A percentile compares a stretch with the other conserved stretches of the same genome.
These are phyloP conservation scores for Caenorhabditis briggsae DNA, from an alignment of 1,140 invertebrate genomes.

Conservation along the genomic window DNA sequence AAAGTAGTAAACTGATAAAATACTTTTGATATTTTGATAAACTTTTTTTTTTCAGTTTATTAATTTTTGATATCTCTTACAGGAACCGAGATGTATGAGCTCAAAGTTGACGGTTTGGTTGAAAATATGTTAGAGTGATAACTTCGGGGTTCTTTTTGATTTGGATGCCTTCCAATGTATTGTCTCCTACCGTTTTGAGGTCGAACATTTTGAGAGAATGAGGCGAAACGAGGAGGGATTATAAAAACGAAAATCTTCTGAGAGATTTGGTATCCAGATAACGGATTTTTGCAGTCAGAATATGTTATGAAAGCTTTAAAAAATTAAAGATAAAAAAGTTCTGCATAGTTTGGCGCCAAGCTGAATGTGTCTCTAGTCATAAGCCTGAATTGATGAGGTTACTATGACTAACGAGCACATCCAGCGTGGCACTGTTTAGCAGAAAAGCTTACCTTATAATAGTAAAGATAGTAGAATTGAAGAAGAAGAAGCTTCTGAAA, in stretches of 20 bases:
- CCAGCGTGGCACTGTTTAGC: constrained; percentile 28
- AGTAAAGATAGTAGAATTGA: neutral
- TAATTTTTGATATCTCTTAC: too few relatives aligned
- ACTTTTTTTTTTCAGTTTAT: too few relatives aligned
- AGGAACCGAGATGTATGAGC: too few relatives aligned
- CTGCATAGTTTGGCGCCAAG: constrained; percentile 43
- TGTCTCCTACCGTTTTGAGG: constrained; percentile 48
- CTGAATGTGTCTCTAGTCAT: constrained; percentile 63
- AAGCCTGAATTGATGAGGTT: neutral
- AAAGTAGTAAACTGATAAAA: too few relatives aligned
- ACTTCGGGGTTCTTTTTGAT: too few relatives aligned
- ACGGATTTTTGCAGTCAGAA: neutral
- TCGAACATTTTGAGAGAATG: constrained; percentile 42
- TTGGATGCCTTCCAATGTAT: constrained; percentile 10
- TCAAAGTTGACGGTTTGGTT: too few relatives aligned
- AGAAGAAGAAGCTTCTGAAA: too few relatives aligned
- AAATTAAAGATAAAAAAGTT: neutral
- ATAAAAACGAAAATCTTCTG: neutral
- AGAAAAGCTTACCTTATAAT: neutral
- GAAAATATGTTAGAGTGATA: too few relatives aligned
- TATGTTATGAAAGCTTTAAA: neutral
- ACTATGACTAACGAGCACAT: constrained; percentile 56
- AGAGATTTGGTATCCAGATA: constrained; percentile 9
- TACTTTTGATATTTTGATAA: too few relatives aligned
- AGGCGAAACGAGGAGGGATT: neutral